Base-by-base conservation (phyloP, 2,797 vertebrate species). In the Protosalanx chinensis region DNA sequence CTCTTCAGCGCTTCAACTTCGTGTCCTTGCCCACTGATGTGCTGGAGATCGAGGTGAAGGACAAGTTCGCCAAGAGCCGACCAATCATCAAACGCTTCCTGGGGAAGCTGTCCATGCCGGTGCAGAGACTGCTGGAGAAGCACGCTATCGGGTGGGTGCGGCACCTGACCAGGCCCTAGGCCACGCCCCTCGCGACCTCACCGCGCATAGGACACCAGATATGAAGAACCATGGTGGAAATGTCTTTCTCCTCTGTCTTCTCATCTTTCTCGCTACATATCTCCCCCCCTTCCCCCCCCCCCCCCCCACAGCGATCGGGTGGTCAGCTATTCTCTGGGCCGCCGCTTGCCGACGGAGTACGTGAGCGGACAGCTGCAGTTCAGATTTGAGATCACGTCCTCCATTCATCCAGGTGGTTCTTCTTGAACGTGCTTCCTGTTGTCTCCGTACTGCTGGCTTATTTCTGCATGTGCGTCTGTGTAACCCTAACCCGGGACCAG, bases 71-170 rank as follows among this genome's bases (percentile, higher is more conserved):
- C 68, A 99, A 98, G 88, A 99, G 97, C 81, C 93, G 97, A 8
- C 97, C 97, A 0, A 99, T 98, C 90, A 98, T 99, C 91, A 99
- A 98, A 67, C 95, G 97, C 57, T 99, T 99, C 84, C 90, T 99
- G 79, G 97, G 97, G 77, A 98, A 97, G 84, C 90, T 99, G 57
- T 96, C 95, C 0, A 95, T 98, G 86, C 97, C 97, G 0, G 97
- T 99, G 23, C 97, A 99, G 74, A 94, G 97, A 74, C 94, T 99
- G 64, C 88, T 99, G 88, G 97, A 99, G 81, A 97, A 96, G 88
- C 94, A 98, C 12, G 97, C 97, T 62, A 97, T 99, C 23, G 97
- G 97, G 97, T 98, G 94, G 76, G 79, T 77, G 37, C 12, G 37
- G 8, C 37, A 41, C 37, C 8, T 10, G 8, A 41, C 37, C 12